Evolutionary conservation across 2,113 vertebrate species (phyloP).

Genomic region (Salvelinus namaycush): DNA sequence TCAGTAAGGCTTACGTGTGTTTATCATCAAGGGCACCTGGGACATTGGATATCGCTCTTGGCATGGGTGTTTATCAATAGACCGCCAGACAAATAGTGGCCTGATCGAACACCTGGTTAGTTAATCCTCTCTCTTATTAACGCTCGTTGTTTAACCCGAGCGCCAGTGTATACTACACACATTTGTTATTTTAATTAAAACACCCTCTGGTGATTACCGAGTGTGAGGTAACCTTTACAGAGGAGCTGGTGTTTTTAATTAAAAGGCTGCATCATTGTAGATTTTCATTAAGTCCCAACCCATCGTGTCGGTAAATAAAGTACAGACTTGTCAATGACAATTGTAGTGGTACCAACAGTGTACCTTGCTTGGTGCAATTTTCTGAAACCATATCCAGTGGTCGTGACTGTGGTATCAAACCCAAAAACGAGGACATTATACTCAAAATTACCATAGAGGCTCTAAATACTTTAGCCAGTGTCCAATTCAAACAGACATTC

Average conservation of each 20-base stretch:
- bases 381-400: too few species aligned
- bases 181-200: slow-evolving; percentile 8
- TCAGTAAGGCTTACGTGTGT: too few species aligned
- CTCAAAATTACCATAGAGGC: too few species aligned
- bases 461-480: too few species aligned
- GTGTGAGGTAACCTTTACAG: slow-evolving; percentile 14
- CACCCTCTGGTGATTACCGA: slow-evolving; percentile 13
- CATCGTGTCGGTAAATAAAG: slow-evolving; percentile 7
- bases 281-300: background rate
- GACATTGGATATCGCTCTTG: background rate
- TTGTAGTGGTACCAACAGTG: too few species aligned
- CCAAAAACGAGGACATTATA: too few species aligned
- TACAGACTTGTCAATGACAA: background rate
- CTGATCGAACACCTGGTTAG: background rate
- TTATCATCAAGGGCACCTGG: too few species aligned
- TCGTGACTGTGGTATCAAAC: too few species aligned
- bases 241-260: background rate
- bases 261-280: background rate
- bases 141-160: background rate
- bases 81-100: background rate
- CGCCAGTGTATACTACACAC: background rate
- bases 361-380: too few species aligned
- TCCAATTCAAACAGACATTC: too few species aligned
- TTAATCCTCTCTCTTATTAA: slow-evolving; percentile 4
- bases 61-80: slow-evolving; percentile 8